Percentiles rank a stretch among this genome's conserved stretches.
These are phyloP conservation scores for Decapterus maruadsi DNA, from an alignment of 2,797 vertebrate species.

Conservation along the genomic window DNA sequence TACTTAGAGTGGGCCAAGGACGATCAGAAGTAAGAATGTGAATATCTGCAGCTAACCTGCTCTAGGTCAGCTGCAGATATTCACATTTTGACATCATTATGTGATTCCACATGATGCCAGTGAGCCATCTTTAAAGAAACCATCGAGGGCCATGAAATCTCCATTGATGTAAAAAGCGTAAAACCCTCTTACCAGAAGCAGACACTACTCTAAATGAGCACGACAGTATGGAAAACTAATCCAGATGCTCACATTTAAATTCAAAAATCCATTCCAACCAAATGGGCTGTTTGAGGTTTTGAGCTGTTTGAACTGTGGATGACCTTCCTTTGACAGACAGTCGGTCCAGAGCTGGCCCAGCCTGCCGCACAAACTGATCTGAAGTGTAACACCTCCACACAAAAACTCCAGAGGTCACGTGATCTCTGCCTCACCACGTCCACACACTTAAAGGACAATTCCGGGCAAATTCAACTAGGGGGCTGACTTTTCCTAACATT, in stretches of 20 bases:
- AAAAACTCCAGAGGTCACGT: slow-evolving; percentile 23
- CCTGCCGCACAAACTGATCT: slow-evolving; percentile 41
- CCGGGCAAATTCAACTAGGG: too few relatives aligned
- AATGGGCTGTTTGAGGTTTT: slow-evolving; percentile 29
- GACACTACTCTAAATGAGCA: slow-evolving; percentile 33
- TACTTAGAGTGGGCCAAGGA: neutral
- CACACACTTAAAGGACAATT: too few relatives aligned
- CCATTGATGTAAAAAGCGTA: slow-evolving; percentile 31
- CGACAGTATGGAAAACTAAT: slow-evolving; percentile 44
- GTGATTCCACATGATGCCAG: slow-evolving; percentile 13
- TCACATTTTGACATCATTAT: slow-evolving; percentile 5
- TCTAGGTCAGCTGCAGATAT: slow-evolving; percentile 11
- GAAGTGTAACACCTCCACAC: slow-evolving; percentile 10
- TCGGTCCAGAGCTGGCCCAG: slow-evolving; percentile 14
- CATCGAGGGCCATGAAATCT: slow-evolving; percentile 8
- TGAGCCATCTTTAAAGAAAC: slow-evolving; percentile 1
- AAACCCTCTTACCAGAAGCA: slow-evolving; percentile 37
- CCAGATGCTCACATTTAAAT: slow-evolving; percentile 54
- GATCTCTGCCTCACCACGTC: slow-evolving; percentile 25
- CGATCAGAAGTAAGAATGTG: slow-evolving; percentile 33
- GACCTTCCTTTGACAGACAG: slow-evolving; percentile 58
- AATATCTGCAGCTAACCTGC: too few relatives aligned
- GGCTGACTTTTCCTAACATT: too few relatives aligned
- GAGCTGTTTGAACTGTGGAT: slow-evolving; percentile 48
- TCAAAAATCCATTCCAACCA: slow-evolving; percentile 29